phyloP scores from a whole-genome alignment of 1,140 invertebrate genomes.

The Nebria ingens region DNA sequence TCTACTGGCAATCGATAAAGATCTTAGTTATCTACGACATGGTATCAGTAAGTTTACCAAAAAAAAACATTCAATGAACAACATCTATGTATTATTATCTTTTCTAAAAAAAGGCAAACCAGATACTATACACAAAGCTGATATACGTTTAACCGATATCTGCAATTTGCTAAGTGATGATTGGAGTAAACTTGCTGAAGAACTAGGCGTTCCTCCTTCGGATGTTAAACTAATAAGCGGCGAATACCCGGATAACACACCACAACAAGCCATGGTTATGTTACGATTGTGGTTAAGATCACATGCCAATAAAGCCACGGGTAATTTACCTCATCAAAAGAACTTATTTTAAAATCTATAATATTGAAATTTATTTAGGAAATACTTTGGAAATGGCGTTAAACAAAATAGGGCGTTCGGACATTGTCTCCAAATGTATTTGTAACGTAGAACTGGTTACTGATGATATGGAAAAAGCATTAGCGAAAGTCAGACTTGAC shows the following conservation, averaged over 20 bases:
- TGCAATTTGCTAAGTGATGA: slow-evolving; percentile 64
- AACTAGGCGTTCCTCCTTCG: slow-evolving; percentile 54
- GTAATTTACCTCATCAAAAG: slow-evolving; percentile 27
- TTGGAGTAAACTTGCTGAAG: slow-evolving; percentile 60
- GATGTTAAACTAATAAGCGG: slow-evolving; percentile 63
- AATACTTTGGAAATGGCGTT: slow-evolving; percentile 66
- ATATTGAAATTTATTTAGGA: slow-evolving; percentile 38
- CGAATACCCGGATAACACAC: slow-evolving; percentile 56
- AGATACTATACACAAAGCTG: slow-evolving; percentile 61
- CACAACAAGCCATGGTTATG: slow-evolving; percentile 70
- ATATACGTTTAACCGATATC: slow-evolving; percentile 67
- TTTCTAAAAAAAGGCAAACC: slow-evolving; percentile 36
- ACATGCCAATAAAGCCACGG: slow-evolving; percentile 52
- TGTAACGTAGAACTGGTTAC: slow-evolving; percentile 69
- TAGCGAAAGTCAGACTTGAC: slow-evolving; percentile 64
- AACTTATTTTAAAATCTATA: background rate
- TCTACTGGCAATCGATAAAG: slow-evolving; percentile 52
- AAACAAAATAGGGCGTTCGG: slow-evolving; percentile 60
- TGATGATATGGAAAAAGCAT: slow-evolving; percentile 66
- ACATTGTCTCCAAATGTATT: slow-evolving; percentile 73
- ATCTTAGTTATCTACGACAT: slow-evolving; percentile 51
- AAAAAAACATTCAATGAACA: background rate
- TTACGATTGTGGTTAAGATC: slow-evolving; percentile 53
- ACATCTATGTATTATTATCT: slow-evolving; percentile 9
- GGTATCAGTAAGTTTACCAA: slow-evolving; percentile 38